Conservation (phyloP, 2,113 vertebrate species). For the Gasterosteus nipponicus region DNA sequence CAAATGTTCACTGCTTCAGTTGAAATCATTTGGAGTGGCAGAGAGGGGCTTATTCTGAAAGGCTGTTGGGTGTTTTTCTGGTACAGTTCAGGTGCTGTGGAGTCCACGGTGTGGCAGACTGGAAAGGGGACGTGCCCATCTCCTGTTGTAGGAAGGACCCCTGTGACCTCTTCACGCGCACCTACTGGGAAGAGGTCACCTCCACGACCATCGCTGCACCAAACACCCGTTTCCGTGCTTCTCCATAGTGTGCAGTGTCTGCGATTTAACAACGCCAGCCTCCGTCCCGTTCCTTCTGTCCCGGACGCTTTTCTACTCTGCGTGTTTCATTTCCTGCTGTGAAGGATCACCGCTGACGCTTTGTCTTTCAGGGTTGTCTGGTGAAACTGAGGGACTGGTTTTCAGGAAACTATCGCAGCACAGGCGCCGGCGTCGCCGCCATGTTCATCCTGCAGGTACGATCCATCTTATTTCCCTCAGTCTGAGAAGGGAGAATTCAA, state of each 20-base stretch:
- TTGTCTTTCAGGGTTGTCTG: conserved; percentile 70
- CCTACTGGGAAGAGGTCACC: conserved; percentile 67
- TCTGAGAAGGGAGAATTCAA: background rate
- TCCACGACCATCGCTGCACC: background rate
- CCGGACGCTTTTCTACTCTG: background rate
- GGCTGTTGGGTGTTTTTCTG: background rate
- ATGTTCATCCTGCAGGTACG: conserved; percentile 76
- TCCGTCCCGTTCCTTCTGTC: background rate
- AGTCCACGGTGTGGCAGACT: conserved; percentile 67
- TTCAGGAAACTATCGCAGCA: conserved; percentile 63
- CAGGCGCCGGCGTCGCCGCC: conserved; percentile 67
- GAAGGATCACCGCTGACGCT: background rate
- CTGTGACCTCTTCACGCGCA: conserved; percentile 3
- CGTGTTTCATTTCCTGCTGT: background rate
- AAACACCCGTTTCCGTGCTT: background rate
- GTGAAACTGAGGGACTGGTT: conserved; percentile 71
- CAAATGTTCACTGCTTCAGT: too few species aligned
- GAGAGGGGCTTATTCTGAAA: too few species aligned
- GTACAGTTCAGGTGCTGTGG: conserved; percentile 77
- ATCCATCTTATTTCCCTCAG: background rate
- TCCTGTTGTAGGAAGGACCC: conserved; percentile 69
- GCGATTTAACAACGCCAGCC: background rate
- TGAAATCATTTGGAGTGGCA: too few species aligned
- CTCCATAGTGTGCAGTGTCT: background rate
- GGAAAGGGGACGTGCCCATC: conserved; percentile 58